Conservation (phyloP, 2,888 invertebrate genomes). For the Neocrepidodera transversa region DNA sequence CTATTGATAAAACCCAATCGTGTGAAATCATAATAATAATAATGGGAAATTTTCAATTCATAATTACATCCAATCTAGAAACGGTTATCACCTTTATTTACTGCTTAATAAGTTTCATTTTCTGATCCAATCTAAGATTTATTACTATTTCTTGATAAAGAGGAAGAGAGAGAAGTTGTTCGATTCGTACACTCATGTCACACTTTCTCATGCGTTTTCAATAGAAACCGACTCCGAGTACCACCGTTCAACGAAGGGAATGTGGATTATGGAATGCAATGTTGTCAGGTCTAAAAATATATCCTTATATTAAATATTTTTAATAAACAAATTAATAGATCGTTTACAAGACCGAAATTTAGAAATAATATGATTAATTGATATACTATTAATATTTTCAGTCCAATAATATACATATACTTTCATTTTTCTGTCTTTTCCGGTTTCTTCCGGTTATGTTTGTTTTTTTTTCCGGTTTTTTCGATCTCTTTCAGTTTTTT, state of each 20-base stretch:
- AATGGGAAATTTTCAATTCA: slow-evolving; percentile 32
- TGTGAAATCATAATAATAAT: slow-evolving; percentile 32
- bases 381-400: no score
- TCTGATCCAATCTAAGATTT: slow-evolving; percentile 11
- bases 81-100: background rate
- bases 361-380: no score
- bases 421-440: no score
- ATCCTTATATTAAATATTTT: background rate
- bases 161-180: slow-evolving; percentile 14
- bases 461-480: no score
- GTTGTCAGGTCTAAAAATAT: background rate
- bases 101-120: slow-evolving; percentile 1
- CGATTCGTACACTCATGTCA: slow-evolving; percentile 1
- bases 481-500: no score
- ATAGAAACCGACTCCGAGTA: slow-evolving; percentile 6
- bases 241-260: slow-evolving; percentile 3
- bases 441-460: no score
- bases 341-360: no score
- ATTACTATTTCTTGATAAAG: slow-evolving; percentile 5
- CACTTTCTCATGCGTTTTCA: background rate
- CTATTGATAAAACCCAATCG: slow-evolving; percentile 30
- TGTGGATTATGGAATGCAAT: slow-evolving; percentile 11
- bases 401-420: no score
- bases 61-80: slow-evolving; percentile 23
- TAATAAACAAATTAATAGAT: no score